Percentiles rank a stretch among this genome's conserved stretches.
phyloP scores from a whole-genome alignment of 2,797 vertebrate genomes.

The Neosilurus hyrtlii region DNA sequence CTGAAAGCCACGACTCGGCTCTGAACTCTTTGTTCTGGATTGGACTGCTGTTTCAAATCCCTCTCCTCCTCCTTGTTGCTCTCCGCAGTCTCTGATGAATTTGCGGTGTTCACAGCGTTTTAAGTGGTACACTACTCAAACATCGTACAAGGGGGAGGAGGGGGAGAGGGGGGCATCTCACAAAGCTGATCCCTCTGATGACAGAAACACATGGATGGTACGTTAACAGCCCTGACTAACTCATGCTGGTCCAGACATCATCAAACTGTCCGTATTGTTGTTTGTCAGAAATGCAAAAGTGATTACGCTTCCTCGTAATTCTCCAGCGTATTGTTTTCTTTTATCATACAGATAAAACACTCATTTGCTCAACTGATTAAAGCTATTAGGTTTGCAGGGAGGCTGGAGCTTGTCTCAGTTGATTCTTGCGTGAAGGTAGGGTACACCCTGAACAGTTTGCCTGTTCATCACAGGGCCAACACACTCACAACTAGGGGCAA shows the following conservation, averaged over 20 bases:
- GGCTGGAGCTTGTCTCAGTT: too few species aligned
- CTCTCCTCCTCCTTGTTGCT: neutral
- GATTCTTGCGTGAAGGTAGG: too few species aligned
- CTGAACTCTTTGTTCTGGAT: conserved; percentile 38
- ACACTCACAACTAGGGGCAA: too few species aligned
- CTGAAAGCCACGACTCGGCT: conserved; percentile 5
- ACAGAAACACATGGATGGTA: conserved; percentile 71
- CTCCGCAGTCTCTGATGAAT: conserved; percentile 11
- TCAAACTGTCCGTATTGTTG: conserved; percentile 52
- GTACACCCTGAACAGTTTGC: too few species aligned
- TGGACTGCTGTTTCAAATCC: conserved; percentile 13
- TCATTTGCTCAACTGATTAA: too few species aligned
- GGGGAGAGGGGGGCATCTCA: neutral
- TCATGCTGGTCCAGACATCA: conserved; percentile 46
- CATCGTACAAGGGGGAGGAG: conserved; percentile 47
- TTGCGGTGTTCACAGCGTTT: conserved; percentile 56
- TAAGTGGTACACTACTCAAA: conserved; percentile 32
- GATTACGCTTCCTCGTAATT: neutral
- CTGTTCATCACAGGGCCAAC: too few species aligned
- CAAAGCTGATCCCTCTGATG: conserved; percentile 66
- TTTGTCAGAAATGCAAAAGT: conserved; percentile 45
- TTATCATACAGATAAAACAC: neutral
- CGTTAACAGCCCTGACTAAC: conserved; percentile 49
- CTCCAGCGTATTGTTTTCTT: neutral
- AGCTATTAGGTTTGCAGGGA: too few species aligned